Percentiles rank a stretch among this genome's conserved stretches.
These are phyloP conservation scores for Morelia viridis DNA, from an alignment of 2,797 vertebrate species.

Conservation along the genomic window DNA sequence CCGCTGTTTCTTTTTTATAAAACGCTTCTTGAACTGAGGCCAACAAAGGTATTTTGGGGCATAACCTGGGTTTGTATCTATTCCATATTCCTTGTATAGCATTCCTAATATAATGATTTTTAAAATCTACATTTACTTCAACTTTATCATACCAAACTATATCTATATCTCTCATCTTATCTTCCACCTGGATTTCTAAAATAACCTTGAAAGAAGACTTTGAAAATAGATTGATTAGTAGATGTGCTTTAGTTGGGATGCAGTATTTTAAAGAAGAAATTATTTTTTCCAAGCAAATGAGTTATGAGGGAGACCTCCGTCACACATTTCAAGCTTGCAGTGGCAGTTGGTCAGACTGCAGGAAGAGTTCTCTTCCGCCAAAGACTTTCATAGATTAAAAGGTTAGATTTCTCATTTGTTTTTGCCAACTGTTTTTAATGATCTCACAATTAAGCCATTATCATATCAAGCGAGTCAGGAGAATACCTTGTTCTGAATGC, in stretches of 20 bases:
- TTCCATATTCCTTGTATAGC: neutral
- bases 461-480: neutral
- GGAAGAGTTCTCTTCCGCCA: neutral
- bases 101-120: neutral
- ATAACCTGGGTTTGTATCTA: neutral
- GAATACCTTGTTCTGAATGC: neutral
- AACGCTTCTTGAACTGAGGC: neutral
- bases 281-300: neutral
- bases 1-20: neutral
- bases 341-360: neutral
- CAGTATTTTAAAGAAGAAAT: neutral
- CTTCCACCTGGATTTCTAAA: slow-evolving; percentile 12
- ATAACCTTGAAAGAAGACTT: neutral
- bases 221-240: neutral
- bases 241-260: neutral
- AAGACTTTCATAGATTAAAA: neutral
- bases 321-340: neutral
- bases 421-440: slow-evolving; percentile 5
- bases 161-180: neutral
- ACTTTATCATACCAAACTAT: neutral
- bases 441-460: neutral
- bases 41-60: neutral
- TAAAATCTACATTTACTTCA: neutral
- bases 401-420: neutral
- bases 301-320: slow-evolving; percentile 13